Conservation (phyloP, 2,888 invertebrate species). For the Pantelozetes paolii region DNA sequence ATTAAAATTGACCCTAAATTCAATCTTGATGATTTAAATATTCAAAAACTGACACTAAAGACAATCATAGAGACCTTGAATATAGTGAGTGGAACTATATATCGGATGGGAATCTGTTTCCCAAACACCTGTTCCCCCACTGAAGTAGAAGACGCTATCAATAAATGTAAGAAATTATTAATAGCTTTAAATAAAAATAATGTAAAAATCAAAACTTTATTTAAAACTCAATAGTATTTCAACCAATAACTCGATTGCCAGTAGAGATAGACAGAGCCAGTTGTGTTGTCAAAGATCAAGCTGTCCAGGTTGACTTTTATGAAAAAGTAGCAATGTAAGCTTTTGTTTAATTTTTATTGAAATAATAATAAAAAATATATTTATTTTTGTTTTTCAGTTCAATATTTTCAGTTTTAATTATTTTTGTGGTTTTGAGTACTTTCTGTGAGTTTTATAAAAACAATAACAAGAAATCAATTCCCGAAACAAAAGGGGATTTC, state of each 20-base stretch:
- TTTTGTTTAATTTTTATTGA: background rate
- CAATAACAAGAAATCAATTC: background rate
- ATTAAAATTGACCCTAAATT: background rate
- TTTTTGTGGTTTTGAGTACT: background rate
- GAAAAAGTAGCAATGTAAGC: background rate
- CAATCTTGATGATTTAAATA: background rate
- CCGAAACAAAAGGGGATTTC: background rate
- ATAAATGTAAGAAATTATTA: too few species aligned
- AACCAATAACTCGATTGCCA: background rate
- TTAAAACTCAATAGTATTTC: slow-evolving; percentile 8
- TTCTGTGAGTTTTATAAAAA: background rate
- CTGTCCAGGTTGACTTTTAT: background rate
- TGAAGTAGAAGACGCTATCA: background rate
- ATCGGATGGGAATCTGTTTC: background rate
- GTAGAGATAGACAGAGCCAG: slow-evolving; percentile 3
- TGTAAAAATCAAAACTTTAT: too few species aligned
- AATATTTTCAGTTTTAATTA: background rate
- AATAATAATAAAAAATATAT: background rate
- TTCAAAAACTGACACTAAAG: background rate
- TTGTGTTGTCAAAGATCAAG: slow-evolving; percentile 1
- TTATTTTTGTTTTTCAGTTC: slow-evolving; percentile 13
- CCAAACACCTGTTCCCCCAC: background rate
- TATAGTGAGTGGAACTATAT: slow-evolving; percentile 10
- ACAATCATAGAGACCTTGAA: background rate
- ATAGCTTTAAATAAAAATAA: too few species aligned